These are phyloP conservation scores for Belgica antarctica DNA, from an alignment of 2,888 invertebrate species.

Conservation along the genomic window DNA sequence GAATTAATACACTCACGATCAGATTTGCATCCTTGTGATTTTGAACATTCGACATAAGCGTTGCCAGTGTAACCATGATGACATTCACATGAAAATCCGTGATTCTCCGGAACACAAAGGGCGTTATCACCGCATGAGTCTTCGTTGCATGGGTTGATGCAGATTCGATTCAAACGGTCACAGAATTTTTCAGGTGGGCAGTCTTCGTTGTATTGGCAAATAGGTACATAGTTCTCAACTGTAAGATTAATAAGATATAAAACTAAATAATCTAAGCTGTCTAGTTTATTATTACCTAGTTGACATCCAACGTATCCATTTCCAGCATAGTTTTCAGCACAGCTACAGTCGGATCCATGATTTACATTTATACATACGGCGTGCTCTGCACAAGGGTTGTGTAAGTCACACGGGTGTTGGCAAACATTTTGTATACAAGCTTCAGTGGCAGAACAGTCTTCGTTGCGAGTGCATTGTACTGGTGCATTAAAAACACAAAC, in stretches of 20 bases:
- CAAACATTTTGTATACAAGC: slow-evolving; percentile 83
- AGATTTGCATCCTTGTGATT: slow-evolving; percentile 68
- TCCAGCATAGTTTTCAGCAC: slow-evolving; percentile 81
- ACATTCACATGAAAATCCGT: slow-evolving; percentile 75
- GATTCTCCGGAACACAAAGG: slow-evolving; percentile 72
- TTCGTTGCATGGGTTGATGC: slow-evolving; percentile 76
- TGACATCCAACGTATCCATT: slow-evolving; percentile 79
- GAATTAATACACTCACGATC: slow-evolving; percentile 70
- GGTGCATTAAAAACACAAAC: slow-evolving; percentile 47
- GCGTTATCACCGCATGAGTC: slow-evolving; percentile 81
- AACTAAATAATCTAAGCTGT: slow-evolving; percentile 9
- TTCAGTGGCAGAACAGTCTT: slow-evolving; percentile 81
- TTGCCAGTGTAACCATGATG: slow-evolving; percentile 72
- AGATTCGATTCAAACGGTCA: slow-evolving; percentile 78
- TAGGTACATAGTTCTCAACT: slow-evolving; percentile 55
- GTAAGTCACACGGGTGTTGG: slow-evolving; percentile 81
- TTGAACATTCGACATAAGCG: slow-evolving; percentile 68
- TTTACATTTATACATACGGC: slow-evolving; percentile 85
- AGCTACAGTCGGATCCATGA: slow-evolving; percentile 82
- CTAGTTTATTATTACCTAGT: slow-evolving; percentile 68
- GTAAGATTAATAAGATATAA: slow-evolving; percentile 50
- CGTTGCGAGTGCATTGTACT: slow-evolving; percentile 84
- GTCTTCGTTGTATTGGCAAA: slow-evolving; percentile 88
- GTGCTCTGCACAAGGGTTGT: slow-evolving; percentile 78
- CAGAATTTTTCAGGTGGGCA: slow-evolving; percentile 84